phyloP scores from a whole-genome alignment of 2,113 vertebrate species.

The Athene noctua region DNA sequence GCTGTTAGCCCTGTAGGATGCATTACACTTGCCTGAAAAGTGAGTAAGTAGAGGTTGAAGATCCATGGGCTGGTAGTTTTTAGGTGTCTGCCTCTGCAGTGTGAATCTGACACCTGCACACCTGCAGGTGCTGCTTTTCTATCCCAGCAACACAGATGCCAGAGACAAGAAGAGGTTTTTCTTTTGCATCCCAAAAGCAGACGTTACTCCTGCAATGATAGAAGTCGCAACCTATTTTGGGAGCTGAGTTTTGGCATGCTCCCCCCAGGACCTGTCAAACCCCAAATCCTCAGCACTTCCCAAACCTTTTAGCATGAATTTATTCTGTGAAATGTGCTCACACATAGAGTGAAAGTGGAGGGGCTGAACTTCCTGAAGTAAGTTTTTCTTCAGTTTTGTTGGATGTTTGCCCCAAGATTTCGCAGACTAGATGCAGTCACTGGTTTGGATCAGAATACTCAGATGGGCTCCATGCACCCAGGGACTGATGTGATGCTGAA shows the following conservation, averaged over 20 bases:
- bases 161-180: not conserved
- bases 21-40: not conserved
- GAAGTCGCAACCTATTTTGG: not conserved
- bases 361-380: not conserved
- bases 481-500: not conserved
- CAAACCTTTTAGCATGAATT: not conserved
- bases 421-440: fast-evolving
- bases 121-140: not conserved
- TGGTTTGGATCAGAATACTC: not conserved
- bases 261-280: no score
- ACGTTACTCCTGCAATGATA: not conserved
- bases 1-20: not conserved
- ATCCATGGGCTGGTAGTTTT: not conserved
- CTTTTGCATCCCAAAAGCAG: not conserved
- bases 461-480: not conserved
- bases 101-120: not conserved
- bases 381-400: not conserved
- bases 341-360: fast-evolving
- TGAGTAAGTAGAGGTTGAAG: not conserved
- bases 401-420: not conserved
- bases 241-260: not conserved
- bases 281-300: not conserved
- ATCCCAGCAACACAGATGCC: not conserved
- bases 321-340: not conserved
- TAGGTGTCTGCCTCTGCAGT: not conserved